Base-by-base conservation (phyloP, 2,113 vertebrate genomes). In the Perca flavescens region DNA sequence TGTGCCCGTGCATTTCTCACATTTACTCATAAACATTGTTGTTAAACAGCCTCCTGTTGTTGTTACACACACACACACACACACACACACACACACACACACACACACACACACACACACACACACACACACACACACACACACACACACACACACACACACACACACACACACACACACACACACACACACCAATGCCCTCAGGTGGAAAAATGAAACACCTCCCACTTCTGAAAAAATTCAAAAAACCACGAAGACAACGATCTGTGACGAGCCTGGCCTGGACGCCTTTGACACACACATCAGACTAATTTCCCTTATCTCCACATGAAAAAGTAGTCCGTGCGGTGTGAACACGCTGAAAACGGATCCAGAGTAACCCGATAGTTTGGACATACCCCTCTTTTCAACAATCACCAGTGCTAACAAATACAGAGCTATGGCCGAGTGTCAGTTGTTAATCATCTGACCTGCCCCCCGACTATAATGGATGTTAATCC, bases 401-500 rank as follows among this genome's bases (percentile, higher is more conserved):
- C 91, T 91, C 77, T 73, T 46, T 68, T 78, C 77, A 83, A 81
- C 70, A 78, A 84, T 66, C 70, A 72, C 14, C 72, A 31, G 21
- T 14, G 36, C 80, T 77, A 58, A 85, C 62, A 77, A 80, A 90
- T 34, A 77, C 76, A 17, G 69, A 73, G 31, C 47, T 73, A 34
- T 49, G 69, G 34, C 43, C 67, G 15, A 77, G n/a, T 77, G 78
- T 17, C 46, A 54, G 82, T 82, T 87, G 87, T 81, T 91, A 87
- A 91, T 91, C 80, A 90, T 82, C 82, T 85, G 87, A 90, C 88
- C 86, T 89, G 82, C 70, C 82, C 69, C 78, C 70, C 52, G 63
- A 86, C 80, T 79, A 86, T 80, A 90, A 91, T 87, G 80, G 86
- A 78, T 80, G 87, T 89, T 93, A 94, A 94, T 94, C 90, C 94